These are phyloP conservation scores for Blastobasis adustella DNA, from an alignment of 2,888 invertebrate genomes.

Conservation along the genomic window DNA sequence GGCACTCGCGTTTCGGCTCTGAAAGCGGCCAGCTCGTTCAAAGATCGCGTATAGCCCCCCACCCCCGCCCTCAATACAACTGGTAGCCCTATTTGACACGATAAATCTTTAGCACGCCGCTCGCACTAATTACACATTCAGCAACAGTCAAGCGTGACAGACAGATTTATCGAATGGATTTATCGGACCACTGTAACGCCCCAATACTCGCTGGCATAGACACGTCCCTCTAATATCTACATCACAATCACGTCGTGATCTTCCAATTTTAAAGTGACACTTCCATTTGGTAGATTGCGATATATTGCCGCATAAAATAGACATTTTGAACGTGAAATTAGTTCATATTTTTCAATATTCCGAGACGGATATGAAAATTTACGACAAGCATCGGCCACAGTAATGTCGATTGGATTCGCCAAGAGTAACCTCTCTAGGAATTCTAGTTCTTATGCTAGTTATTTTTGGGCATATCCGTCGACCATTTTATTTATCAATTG, in stretches of 20 bases:
- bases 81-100: not conserved
- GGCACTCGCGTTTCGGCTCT: constrained; percentile 13
- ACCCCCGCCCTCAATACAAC: not conserved
- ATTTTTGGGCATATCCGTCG: too few species aligned
- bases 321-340: not conserved
- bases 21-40: not conserved
- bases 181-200: not conserved
- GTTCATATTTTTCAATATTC: not conserved
- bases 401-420: too few species aligned
- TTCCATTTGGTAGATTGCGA: too few species aligned
- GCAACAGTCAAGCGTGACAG: not conserved
- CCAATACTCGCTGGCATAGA: too few species aligned
- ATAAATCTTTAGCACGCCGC: constrained; percentile 1
- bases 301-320: too few species aligned
- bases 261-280: too few species aligned
- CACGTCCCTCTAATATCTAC: too few species aligned
- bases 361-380: not conserved
- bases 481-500: too few species aligned
- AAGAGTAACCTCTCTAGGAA: too few species aligned
- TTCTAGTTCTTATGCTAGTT: too few species aligned
- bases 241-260: too few species aligned
- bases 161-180: constrained; percentile 2
- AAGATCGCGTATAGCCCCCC: not conserved
- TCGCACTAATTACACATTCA: constrained; percentile 1
- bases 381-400: too few species aligned